Conservation (phyloP, 1,140 invertebrate species). For the Frieseomelitta varia region DNA sequence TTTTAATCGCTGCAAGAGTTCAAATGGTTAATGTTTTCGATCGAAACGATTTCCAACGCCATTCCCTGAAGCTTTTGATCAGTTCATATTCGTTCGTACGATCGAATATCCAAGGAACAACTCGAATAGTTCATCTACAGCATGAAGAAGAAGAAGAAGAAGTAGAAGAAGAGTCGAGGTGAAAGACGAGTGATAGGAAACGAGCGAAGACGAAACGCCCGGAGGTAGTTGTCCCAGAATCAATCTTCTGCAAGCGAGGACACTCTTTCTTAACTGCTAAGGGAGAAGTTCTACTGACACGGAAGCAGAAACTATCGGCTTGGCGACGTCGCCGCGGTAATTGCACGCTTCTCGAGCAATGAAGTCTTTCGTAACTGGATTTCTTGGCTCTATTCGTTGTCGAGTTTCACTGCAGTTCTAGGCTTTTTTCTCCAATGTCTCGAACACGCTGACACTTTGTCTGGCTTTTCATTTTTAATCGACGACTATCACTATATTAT, state of each 20-base stretch:
- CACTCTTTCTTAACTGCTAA: slow-evolving; percentile 10
- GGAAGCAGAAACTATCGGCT: slow-evolving; percentile 15
- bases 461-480: neutral
- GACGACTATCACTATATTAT: neutral
- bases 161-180: neutral
- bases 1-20: neutral
- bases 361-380: slow-evolving; percentile 23
- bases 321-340: slow-evolving; percentile 3
- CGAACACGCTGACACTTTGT: neutral
- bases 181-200: slow-evolving; percentile 8
- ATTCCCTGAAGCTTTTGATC: neutral
- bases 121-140: neutral
- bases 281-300: slow-evolving; percentile 14
- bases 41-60: too few relatives aligned
- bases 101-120: slow-evolving; percentile 13
- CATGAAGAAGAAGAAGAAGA: neutral
- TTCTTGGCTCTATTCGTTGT: neutral
- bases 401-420: neutral
- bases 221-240: slow-evolving; percentile 22
- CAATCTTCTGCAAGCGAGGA: slow-evolving; percentile 6
- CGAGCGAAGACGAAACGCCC: neutral
- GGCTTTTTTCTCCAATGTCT: neutral
- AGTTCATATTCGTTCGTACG: neutral
- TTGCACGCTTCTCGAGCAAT: slow-evolving; percentile 23
- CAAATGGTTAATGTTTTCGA: too few relatives aligned